Percentiles rank a stretch among this genome's conserved stretches.
Evolutionary conservation across 2,797 vertebrate genomes (phyloP).

Genomic region (Australoheros facetus): DNA sequence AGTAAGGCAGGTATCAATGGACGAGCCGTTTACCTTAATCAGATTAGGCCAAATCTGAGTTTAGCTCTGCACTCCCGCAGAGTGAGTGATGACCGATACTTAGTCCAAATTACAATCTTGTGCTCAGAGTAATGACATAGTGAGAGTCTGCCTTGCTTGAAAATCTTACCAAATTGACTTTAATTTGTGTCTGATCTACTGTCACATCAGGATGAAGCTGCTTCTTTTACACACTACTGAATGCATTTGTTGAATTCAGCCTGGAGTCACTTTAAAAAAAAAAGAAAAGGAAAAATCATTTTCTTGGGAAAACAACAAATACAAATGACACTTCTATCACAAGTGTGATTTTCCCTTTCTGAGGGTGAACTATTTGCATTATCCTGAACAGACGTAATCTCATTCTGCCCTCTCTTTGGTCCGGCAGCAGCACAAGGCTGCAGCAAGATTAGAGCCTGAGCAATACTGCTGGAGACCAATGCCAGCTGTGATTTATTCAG

Average conservation of each 20-base stretch:
- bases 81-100: constrained; percentile 29
- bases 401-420: constrained; percentile 3
- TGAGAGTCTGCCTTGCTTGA: not conserved
- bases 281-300: not conserved
- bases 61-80: constrained; percentile 49
- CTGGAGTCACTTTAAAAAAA: not conserved
- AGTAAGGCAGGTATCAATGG: constrained; percentile 69
- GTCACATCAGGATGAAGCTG: not conserved
- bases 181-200: not conserved
- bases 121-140: not conserved
- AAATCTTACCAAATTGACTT: not conserved
- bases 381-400: constrained; percentile 13
- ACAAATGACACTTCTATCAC: not conserved
- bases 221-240: constrained; percentile 11
- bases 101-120: not conserved
- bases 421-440: constrained; percentile 7
- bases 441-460: not conserved
- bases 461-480: not conserved
- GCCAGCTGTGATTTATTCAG: not conserved
- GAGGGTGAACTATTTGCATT: constrained; percentile 9
- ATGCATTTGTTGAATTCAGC: constrained; percentile 1
- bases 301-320: constrained; percentile 11
- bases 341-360: not conserved
- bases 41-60: constrained; percentile 70
- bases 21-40: constrained; percentile 73